These are phyloP conservation scores for Poeciliopsis infans DNA, from an alignment of 2,797 vertebrate genomes.

Conservation along the genomic window DNA sequence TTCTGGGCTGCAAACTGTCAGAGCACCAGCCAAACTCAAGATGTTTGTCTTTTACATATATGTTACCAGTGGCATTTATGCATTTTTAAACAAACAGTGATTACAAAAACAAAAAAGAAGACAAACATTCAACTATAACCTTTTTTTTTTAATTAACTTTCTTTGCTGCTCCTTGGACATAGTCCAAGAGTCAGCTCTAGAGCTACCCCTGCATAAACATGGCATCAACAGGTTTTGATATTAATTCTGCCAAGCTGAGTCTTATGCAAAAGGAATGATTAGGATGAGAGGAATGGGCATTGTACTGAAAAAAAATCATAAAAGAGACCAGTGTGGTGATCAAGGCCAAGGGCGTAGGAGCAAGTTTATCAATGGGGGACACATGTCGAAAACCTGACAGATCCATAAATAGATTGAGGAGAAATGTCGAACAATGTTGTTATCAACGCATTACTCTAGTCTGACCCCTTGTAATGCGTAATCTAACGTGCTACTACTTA, in stretches of 20 bases:
- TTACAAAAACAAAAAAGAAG: constrained; percentile 2
- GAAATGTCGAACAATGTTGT: no score
- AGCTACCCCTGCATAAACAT: constrained; percentile 66
- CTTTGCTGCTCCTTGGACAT: constrained; percentile 26
- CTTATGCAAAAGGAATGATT: constrained; percentile 69
- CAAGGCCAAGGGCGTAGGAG: constrained; percentile 36
- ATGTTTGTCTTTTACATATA: constrained; percentile 15
- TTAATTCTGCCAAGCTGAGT: constrained; percentile 73
- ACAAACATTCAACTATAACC: not conserved
- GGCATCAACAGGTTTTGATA: constrained; percentile 86
- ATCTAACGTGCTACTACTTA: no score
- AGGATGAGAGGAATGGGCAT: constrained; percentile 59
- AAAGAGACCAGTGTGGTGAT: constrained; percentile 62
- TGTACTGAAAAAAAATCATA: constrained; percentile 42
- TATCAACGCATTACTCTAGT: no score
- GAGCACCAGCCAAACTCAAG: constrained; percentile 60
- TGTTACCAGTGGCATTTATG: not conserved
- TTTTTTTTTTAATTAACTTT: constrained; percentile 23
- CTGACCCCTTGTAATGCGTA: no score
- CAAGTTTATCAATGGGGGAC: no score
- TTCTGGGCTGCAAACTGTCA: constrained; percentile 69
- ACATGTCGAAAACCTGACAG: no score
- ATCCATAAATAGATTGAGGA: no score
- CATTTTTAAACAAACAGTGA: constrained; percentile 1
- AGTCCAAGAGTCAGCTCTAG: constrained; percentile 39